Conservation (phyloP, 2,797 vertebrate species). For the Erpetoichthys calabaricus region DNA sequence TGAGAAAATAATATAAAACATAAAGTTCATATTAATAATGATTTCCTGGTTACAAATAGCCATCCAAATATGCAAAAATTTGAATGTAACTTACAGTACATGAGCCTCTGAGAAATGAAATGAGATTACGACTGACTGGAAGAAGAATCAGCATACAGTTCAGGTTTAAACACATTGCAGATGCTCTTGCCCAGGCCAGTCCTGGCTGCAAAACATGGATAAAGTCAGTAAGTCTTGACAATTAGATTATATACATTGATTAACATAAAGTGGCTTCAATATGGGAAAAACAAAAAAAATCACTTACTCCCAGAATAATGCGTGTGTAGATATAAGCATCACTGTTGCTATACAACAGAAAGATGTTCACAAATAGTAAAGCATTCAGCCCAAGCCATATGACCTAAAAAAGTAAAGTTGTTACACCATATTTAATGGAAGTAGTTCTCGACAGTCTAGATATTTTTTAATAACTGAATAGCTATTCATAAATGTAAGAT, state of each 20-base stretch:
- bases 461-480: too few species aligned
- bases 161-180: slow-evolving; percentile 57
- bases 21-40: slow-evolving; percentile 14
- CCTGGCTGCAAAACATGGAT: slow-evolving; percentile 41
- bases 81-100: slow-evolving; percentile 41
- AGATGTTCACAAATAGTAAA: slow-evolving; percentile 52
- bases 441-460: too few species aligned
- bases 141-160: slow-evolving; percentile 62
- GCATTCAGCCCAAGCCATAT: slow-evolving; percentile 51
- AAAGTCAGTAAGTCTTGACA: background rate
- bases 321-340: slow-evolving; percentile 54
- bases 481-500: too few species aligned
- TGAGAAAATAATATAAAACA: slow-evolving; percentile 23
- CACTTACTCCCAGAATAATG: slow-evolving; percentile 59
- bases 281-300: slow-evolving; percentile 1
- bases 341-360: slow-evolving; percentile 45
- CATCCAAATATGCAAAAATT: too few species aligned
- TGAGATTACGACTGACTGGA: slow-evolving; percentile 54
- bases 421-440: too few species aligned
- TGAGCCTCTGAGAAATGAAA: slow-evolving; percentile 53
- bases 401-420: slow-evolving; percentile 30
- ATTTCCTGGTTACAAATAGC: too few species aligned
- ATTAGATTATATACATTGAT: background rate
- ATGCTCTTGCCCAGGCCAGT: slow-evolving; percentile 59
- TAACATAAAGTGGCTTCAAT: background rate